A percentile compares a stretch with the other conserved stretches of the same genome.
Evolutionary conservation across 2,797 vertebrate species (phyloP).

Genomic region (Onychomys torridus): DNA sequence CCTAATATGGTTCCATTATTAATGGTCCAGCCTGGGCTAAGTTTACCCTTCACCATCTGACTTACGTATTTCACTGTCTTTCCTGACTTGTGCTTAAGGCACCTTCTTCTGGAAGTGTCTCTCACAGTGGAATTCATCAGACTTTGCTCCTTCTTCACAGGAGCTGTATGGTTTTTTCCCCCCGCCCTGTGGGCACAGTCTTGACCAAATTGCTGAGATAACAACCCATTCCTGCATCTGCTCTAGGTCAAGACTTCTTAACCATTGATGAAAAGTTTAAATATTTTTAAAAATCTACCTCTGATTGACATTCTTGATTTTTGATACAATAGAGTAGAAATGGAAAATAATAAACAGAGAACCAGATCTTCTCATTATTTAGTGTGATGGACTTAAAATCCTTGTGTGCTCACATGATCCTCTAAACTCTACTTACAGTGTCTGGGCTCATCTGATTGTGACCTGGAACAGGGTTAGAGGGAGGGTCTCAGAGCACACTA

Average conservation of each 20-base stretch:
- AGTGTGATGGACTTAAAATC: not conserved
- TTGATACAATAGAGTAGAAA: not conserved
- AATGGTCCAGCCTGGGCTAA: not conserved
- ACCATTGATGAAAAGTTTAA: not conserved
- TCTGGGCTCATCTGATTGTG: not conserved
- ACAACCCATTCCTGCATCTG: not conserved
- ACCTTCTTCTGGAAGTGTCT: not conserved
- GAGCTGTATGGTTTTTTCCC: not conserved
- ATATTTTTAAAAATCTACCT: not conserved
- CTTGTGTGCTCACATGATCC: not conserved
- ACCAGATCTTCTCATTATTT: not conserved
- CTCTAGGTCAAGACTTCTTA: not conserved
- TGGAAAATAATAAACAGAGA: not conserved
- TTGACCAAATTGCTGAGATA: not conserved
- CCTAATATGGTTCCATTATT: not conserved
- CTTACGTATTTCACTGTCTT: not conserved
- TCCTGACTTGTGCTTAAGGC: fast-evolving
- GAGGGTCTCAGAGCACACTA: not conserved
- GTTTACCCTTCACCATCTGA: not conserved
- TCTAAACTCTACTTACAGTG: not conserved
- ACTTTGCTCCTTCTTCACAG: not conserved
- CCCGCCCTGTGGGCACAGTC: not conserved
- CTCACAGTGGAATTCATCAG: not conserved
- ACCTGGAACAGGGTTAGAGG: not conserved
- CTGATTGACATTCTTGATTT: not conserved